Evolutionary conservation across 1,140 invertebrate genomes (phyloP).

Genomic region (Dendrolimus kikuchii): DNA sequence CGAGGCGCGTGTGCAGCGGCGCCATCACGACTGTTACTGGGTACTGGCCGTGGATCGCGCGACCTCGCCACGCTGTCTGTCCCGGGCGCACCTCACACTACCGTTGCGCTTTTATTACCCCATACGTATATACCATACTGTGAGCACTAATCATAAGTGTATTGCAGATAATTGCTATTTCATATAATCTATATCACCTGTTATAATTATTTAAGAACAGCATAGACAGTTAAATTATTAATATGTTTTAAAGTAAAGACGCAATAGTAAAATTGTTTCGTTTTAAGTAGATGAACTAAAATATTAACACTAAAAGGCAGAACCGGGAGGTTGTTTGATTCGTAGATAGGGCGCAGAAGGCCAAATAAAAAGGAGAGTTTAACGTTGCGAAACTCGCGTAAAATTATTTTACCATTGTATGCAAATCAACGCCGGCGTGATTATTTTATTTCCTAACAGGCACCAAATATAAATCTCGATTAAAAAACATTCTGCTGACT

Average conservation of each 20-base stretch:
- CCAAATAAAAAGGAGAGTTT: slow-evolving; percentile 69
- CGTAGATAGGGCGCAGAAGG: slow-evolving; percentile 66
- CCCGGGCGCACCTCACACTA: slow-evolving; percentile 18
- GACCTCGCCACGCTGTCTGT: slow-evolving; percentile 62
- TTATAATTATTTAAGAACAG: too few relatives aligned
- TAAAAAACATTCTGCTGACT: slow-evolving; percentile 47
- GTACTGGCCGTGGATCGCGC: slow-evolving; percentile 18
- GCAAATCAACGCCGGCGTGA: slow-evolving; percentile 66
- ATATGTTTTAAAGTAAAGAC: too few relatives aligned
- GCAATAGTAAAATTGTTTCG: too few relatives aligned
- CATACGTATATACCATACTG: not conserved
- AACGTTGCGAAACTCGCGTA: slow-evolving; percentile 69
- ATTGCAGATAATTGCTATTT: not conserved
- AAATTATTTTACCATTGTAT: slow-evolving; percentile 73
- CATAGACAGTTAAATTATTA: too few relatives aligned
- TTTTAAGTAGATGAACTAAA: slow-evolving; percentile 16
- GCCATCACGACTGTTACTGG: slow-evolving; percentile 34
- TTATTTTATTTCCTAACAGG: slow-evolving; percentile 72
- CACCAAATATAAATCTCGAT: slow-evolving; percentile 64
- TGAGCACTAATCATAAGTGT: not conserved
- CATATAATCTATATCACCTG: too few relatives aligned
- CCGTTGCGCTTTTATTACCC: slow-evolving; percentile 8
- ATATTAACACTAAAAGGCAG: slow-evolving; percentile 59
- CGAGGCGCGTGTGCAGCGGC: slow-evolving; percentile 20
- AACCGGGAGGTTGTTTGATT: slow-evolving; percentile 56